Conservation (phyloP, 2,797 vertebrate genomes). For the Meriones psammophilus region DNA sequence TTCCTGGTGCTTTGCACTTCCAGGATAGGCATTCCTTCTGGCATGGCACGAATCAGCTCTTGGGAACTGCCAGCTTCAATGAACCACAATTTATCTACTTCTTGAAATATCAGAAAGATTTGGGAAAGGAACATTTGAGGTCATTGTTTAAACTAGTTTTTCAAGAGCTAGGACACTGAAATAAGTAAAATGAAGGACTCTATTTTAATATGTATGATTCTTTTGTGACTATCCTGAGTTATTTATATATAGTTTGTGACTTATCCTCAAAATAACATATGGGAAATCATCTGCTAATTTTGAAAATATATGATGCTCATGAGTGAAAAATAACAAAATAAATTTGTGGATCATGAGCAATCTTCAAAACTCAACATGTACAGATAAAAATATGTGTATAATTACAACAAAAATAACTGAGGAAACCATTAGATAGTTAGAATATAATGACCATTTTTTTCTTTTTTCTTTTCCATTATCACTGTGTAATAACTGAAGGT, state of each 20-base stretch:
- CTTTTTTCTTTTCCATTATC: not conserved
- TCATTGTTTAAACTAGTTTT: not conserved
- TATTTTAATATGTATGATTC: constrained; percentile 70
- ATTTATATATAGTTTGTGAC: constrained; percentile 73
- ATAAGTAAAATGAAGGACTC: constrained; percentile 59
- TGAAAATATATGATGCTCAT: constrained; percentile 71
- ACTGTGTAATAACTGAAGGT: not conserved
- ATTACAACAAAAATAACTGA: constrained; percentile 16
- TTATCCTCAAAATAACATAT: constrained; percentile 73
- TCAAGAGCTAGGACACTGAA: constrained; percentile 8
- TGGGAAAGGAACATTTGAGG: not conserved
- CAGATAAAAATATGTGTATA: not conserved
- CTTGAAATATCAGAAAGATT: not conserved
- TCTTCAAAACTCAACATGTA: constrained; percentile 27
- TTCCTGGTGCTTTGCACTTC: not conserved
- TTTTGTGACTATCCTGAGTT: constrained; percentile 69
- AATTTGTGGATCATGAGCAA: constrained; percentile 64
- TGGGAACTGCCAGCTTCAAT: not conserved
- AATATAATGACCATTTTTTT: constrained; percentile 13
- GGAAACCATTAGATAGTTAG: not conserved
- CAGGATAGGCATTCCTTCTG: rapidly evolving
- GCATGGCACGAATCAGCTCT: rapidly evolving
- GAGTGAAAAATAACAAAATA: constrained; percentile 62
- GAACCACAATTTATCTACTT: too few species aligned
- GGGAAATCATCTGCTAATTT: constrained; percentile 73